These are phyloP conservation scores for Medauroidea extradentata DNA, from an alignment of 1,140 invertebrate species.

Conservation along the genomic window DNA sequence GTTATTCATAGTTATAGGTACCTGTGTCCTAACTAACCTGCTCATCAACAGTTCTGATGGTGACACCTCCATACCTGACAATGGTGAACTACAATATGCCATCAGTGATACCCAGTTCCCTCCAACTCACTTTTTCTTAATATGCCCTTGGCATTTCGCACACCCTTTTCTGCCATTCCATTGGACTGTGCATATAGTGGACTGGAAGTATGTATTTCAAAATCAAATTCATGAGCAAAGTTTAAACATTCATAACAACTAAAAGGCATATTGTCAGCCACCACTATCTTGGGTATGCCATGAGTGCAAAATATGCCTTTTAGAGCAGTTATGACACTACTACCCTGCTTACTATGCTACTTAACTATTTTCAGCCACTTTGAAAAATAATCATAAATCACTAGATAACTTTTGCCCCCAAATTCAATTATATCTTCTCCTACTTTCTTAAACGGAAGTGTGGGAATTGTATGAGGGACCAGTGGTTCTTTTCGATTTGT, in stretches of 20 bases:
- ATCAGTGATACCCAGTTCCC: too few species aligned
- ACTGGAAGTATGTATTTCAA: slow-evolving; percentile 35
- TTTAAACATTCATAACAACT: slow-evolving; percentile 26
- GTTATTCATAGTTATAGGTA: too few species aligned
- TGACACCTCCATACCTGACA: too few species aligned
- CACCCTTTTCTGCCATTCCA: slow-evolving; percentile 38
- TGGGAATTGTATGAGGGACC: slow-evolving; percentile 20
- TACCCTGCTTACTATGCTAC: neutral
- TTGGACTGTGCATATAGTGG: slow-evolving; percentile 43
- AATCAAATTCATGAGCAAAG: slow-evolving; percentile 40
- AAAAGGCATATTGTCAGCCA: slow-evolving; percentile 15
- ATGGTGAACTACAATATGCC: too few species aligned
- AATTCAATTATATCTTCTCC: slow-evolving; percentile 14
- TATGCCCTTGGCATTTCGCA: slow-evolving; percentile 20
- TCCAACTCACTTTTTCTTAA: too few species aligned
- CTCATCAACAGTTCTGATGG: too few species aligned
- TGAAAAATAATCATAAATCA: slow-evolving; percentile 22
- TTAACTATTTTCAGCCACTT: slow-evolving; percentile 21
- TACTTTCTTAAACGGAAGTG: slow-evolving; percentile 25
- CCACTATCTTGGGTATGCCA: slow-evolving; percentile 14
- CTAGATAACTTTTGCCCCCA: neutral
- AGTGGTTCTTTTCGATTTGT: slow-evolving; percentile 22
- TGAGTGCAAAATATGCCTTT: slow-evolving; percentile 15
- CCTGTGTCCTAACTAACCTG: too few species aligned
- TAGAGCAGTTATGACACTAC: neutral